Conservation (phyloP, 2,113 vertebrate genomes). For the Amblyopsis rosae region DNA sequence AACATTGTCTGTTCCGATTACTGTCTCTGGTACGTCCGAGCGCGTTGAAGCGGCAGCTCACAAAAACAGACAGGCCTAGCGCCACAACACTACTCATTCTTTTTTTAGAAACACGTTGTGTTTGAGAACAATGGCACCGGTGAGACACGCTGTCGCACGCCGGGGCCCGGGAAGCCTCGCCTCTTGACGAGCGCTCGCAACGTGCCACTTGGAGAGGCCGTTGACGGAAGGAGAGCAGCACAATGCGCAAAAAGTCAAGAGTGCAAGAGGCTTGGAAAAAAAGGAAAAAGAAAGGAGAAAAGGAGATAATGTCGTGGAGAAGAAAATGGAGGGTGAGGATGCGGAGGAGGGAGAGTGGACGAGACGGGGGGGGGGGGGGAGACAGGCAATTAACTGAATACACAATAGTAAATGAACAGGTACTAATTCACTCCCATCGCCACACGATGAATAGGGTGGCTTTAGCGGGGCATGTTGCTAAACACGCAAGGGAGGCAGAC, state of each 20-base stretch:
- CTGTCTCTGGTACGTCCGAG: conserved; percentile 46
- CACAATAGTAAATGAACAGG: conserved; percentile 12
- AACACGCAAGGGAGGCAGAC: background rate
- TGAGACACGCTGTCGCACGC: conserved; percentile 53
- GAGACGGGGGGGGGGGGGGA: background rate
- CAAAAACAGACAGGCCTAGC: conserved; percentile 50
- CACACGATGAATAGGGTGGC: conserved; percentile 6
- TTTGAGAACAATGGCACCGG: conserved; percentile 57
- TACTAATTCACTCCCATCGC: conserved; percentile 21
- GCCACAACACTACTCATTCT: conserved; percentile 23
- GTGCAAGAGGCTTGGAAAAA: conserved; percentile 21
- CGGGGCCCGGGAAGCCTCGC: conserved; percentile 29
- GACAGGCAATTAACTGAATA: conserved; percentile 2
- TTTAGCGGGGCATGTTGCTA: conserved; percentile 7
- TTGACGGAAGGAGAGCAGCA: conserved; percentile 17
- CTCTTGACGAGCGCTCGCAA: conserved; percentile 18
- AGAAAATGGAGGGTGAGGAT: conserved; percentile 7
- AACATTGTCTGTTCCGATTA: conserved; percentile 69
- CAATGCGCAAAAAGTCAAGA: conserved; percentile 11
- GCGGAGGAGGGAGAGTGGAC: background rate
- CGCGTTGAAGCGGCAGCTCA: conserved; percentile 53
- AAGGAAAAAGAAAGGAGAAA: background rate
- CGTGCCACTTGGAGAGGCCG: conserved; percentile 31
- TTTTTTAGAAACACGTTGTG: conserved; percentile 54
- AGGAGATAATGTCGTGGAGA: conserved; percentile 3